Percentiles rank a stretch among this genome's conserved stretches.
Evolutionary conservation across 2,113 vertebrate genomes (phyloP).

Genomic region (Cromileptes altivelis): DNA sequence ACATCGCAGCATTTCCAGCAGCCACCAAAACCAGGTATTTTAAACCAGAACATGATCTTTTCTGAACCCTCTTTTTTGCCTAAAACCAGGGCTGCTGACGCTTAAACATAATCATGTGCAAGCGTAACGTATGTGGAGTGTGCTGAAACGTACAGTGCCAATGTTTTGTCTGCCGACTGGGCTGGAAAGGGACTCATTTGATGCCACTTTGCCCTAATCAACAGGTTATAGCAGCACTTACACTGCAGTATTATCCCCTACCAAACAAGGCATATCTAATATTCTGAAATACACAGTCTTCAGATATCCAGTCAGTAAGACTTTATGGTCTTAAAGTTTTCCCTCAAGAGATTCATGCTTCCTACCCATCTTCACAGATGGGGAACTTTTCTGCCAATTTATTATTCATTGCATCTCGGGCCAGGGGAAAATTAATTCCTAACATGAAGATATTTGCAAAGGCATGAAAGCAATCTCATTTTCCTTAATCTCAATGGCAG

Average conservation of each 20-base stretch:
- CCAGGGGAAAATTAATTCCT: slow-evolving; percentile 77
- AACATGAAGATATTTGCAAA: slow-evolving; percentile 76
- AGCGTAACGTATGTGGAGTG: too few relatives aligned
- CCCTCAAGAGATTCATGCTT: slow-evolving; percentile 61
- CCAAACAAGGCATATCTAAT: not conserved
- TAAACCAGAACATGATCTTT: too few relatives aligned
- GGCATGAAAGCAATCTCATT: slow-evolving; percentile 75
- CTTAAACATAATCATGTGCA: too few relatives aligned
- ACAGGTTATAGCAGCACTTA: slow-evolving; percentile 37
- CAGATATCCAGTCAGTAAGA: slow-evolving; percentile 36
- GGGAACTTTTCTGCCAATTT: slow-evolving; percentile 73
- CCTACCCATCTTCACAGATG: slow-evolving; percentile 67
- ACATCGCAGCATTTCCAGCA: too few relatives aligned
- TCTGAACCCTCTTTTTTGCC: too few relatives aligned
- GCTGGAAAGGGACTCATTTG: not conserved
- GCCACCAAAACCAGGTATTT: too few relatives aligned
- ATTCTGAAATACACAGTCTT: slow-evolving; percentile 44
- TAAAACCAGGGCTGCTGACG: too few relatives aligned
- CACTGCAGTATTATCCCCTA: not conserved
- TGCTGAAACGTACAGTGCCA: too few relatives aligned
- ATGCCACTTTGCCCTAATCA: slow-evolving; percentile 2
- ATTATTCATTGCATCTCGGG: slow-evolving; percentile 77
- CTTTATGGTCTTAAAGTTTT: slow-evolving; percentile 62
- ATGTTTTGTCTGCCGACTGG: too few relatives aligned
- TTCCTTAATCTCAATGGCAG: slow-evolving; percentile 66